Conservation (phyloP, 2,113 vertebrate species). For the Circaetus cinerascens region DNA sequence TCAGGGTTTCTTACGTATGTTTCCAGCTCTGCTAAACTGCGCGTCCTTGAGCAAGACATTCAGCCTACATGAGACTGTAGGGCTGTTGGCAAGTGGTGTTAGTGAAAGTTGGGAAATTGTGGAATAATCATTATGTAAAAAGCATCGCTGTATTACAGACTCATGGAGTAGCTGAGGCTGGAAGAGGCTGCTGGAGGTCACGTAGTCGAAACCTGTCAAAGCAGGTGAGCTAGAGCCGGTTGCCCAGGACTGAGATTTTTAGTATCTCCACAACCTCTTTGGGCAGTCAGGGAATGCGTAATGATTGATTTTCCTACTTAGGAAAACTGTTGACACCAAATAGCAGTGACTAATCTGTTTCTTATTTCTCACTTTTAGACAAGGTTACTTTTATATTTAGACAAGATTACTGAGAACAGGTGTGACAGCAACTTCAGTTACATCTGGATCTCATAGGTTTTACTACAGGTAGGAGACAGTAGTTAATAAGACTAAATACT, state of each 20-base stretch:
- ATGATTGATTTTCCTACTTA: background rate
- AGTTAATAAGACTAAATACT: background rate
- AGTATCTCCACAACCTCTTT: background rate
- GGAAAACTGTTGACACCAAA: background rate
- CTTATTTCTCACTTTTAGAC: background rate
- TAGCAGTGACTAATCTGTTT: background rate
- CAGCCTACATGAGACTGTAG: accelerated
- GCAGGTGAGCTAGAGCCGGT: background rate
- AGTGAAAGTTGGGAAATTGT: background rate
- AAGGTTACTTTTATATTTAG: background rate
- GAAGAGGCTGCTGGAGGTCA: background rate
- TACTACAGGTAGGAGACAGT: background rate
- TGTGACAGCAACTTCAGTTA: background rate
- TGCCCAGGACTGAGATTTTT: background rate
- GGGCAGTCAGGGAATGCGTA: background rate
- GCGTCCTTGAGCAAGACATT: background rate
- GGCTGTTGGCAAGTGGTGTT: background rate
- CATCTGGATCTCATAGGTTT: background rate
- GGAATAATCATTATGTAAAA: accelerated
- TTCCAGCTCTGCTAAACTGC: background rate
- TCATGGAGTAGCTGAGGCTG: background rate
- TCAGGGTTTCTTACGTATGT: background rate
- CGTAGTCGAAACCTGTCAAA: background rate
- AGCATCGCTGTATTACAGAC: accelerated
- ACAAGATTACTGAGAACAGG: background rate